Percentiles rank a stretch among this genome's conserved stretches.
Conservation (phyloP, 1,140 invertebrate genomes). For the Mylabris phalerata region DNA sequence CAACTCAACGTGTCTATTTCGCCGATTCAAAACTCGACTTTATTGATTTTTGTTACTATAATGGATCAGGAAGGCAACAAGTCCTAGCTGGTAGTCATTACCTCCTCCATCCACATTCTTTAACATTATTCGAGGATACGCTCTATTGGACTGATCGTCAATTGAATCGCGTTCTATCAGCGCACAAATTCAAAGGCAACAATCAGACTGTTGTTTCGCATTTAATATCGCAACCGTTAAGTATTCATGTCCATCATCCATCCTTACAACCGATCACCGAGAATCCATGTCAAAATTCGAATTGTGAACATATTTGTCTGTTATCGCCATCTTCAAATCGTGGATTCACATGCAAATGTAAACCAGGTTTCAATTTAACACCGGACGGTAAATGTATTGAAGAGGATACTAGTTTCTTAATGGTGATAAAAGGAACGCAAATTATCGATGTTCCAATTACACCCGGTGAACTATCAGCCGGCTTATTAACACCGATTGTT, state of each 20-base stretch:
- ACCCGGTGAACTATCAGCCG: conserved; percentile 65
- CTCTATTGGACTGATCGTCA: conserved; percentile 97
- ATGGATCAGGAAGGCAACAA: conserved; percentile 83
- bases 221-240: conserved; percentile 87
- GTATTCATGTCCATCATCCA: conserved; percentile 90
- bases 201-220: conserved; percentile 93
- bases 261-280: conserved; percentile 78
- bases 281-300: conserved; percentile 74
- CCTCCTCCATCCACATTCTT: conserved; percentile 88
- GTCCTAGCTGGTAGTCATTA: conserved; percentile 84
- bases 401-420: conserved; percentile 81
- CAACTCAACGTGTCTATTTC: conserved; percentile 92
- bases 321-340: conserved; percentile 62
- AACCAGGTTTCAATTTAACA: conserved; percentile 71
- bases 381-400: conserved; percentile 69
- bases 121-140: conserved; percentile 88
- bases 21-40: conserved; percentile 97
- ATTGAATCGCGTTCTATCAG: conserved; percentile 78
- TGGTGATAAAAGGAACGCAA: conserved; percentile 85
- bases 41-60: conserved; percentile 97
- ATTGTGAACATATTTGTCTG: conserved; percentile 89
- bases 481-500: conserved; percentile 80
- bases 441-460: conserved; percentile 76
- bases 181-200: conserved; percentile 75
- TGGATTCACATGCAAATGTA: conserved; percentile 85